These are phyloP conservation scores for Intoshia linei DNA, from an alignment of 1,140 invertebrate species.

Conservation along the genomic window DNA sequence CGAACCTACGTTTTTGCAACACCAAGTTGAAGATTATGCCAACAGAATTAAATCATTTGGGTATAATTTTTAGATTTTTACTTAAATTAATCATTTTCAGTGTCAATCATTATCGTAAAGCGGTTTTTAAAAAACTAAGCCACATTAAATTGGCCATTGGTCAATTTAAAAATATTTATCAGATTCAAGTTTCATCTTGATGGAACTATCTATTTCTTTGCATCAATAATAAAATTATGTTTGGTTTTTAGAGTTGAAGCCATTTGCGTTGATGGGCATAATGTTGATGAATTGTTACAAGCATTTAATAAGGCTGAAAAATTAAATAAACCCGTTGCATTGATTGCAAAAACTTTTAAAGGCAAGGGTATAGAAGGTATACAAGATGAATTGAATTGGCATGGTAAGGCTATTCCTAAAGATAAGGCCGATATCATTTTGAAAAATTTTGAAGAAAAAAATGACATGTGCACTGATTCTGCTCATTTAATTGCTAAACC, in stretches of 20 bases:
- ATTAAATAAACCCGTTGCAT: conserved; percentile 46
- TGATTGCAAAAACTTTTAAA: conserved; percentile 79
- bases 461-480: conserved; percentile 10
- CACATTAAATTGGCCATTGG: too few species aligned
- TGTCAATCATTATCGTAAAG: background rate
- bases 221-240: background rate
- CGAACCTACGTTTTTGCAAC: conserved; percentile 57
- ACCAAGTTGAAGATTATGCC: conserved; percentile 56
- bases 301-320: conserved; percentile 32
- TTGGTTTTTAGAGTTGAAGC: conserved; percentile 29
- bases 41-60: conserved; percentile 62
- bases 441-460: conserved; percentile 28
- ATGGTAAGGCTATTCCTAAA: conserved; percentile 72
- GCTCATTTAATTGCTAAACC: conserved; percentile 8
- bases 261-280: conserved; percentile 70
- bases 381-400: conserved; percentile 73
- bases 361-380: conserved; percentile 45
- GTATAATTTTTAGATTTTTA: conserved; percentile 17
- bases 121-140: conserved; percentile 1
- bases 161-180: background rate
- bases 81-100: too few species aligned
- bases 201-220: background rate
- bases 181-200: too few species aligned
- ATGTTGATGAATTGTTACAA: conserved; percentile 52
- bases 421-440: conserved; percentile 36